phyloP scores from a whole-genome alignment of 37 sponge, comb jelly and placozoan species.

The Halisarca cf. caerulea region DNA sequence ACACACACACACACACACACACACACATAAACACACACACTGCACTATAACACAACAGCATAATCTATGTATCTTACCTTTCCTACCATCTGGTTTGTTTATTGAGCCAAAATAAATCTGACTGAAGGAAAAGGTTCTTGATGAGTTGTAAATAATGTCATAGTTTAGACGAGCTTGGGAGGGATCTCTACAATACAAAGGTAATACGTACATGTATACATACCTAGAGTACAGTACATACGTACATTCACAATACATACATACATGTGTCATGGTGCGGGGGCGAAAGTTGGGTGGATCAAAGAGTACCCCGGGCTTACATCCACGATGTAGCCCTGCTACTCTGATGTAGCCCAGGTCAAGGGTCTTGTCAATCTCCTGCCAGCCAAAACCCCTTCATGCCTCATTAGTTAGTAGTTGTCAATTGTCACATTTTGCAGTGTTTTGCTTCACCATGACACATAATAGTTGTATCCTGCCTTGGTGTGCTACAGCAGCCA shows the following conservation, averaged over 20 bases:
- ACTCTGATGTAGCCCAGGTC: too few relatives aligned
- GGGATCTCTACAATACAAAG: neutral
- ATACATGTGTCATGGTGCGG: slow-evolving; percentile 19
- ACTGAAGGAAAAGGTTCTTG: slow-evolving; percentile 58
- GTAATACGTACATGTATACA: neutral
- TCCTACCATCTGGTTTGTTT: slow-evolving; percentile 78
- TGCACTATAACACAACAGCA: neutral
- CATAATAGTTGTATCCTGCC: too few relatives aligned
- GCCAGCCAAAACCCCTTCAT: too few relatives aligned
- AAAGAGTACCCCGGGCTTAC: too few relatives aligned
- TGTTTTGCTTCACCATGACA: too few relatives aligned
- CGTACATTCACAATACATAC: neutral
- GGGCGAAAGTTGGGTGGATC: too few relatives aligned
- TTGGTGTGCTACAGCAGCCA: too few relatives aligned
- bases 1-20: neutral
- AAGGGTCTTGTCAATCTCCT: too few relatives aligned
- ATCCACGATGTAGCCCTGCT: too few relatives aligned
- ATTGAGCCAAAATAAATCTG: slow-evolving; percentile 68
- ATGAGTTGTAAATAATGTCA: slow-evolving; percentile 72
- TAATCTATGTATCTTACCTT: slow-evolving; percentile 37
- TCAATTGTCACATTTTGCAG: too few relatives aligned
- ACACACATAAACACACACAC: neutral
- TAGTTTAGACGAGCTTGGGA: slow-evolving; percentile 47
- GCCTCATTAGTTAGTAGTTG: too few relatives aligned
- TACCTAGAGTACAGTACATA: neutral